A percentile compares a stretch with the other conserved stretches of the same genome.
These are phyloP conservation scores for Lamellibrachia luymesi DNA, from an alignment of 1,140 invertebrate species.

Conservation along the genomic window DNA sequence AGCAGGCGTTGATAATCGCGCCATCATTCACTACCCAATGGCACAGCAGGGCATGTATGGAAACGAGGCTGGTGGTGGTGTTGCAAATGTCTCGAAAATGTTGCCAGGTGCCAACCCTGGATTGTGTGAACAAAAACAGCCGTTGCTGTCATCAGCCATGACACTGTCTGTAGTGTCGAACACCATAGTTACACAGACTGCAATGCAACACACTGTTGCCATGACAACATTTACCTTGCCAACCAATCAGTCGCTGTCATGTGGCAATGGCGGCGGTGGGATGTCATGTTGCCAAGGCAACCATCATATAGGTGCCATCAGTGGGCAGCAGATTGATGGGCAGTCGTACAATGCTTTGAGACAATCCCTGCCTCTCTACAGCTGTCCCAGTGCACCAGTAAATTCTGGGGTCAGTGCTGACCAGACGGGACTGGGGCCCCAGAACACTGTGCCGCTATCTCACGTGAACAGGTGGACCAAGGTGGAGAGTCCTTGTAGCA, in stretches of 20 bases:
- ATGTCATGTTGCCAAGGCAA: background rate
- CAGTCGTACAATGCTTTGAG: background rate
- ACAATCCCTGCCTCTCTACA: background rate
- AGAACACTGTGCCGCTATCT: background rate
- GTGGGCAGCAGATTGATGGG: background rate
- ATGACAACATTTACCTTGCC: slow-evolving; percentile 26
- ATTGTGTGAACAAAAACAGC: slow-evolving; percentile 11
- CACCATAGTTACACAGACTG: background rate
- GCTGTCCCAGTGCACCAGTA: background rate
- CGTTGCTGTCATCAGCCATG: background rate
- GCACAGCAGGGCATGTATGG: background rate
- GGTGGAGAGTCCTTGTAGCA: slow-evolving; percentile 1
- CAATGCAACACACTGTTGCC: slow-evolving; percentile 24
- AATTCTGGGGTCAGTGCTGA: background rate
- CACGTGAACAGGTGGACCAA: background rate
- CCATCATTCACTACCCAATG: background rate
- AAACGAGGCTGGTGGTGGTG: background rate
- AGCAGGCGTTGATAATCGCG: background rate
- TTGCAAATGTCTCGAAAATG: background rate
- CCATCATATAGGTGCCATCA: background rate
- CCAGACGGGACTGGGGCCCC: background rate
- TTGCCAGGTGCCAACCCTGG: background rate
- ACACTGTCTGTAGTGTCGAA: background rate
- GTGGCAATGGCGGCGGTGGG: background rate
- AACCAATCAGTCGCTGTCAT: background rate